These are phyloP conservation scores for Oikopleura dioica DNA, from an alignment of 23 tunicate genomes.

Conservation along the genomic window DNA sequence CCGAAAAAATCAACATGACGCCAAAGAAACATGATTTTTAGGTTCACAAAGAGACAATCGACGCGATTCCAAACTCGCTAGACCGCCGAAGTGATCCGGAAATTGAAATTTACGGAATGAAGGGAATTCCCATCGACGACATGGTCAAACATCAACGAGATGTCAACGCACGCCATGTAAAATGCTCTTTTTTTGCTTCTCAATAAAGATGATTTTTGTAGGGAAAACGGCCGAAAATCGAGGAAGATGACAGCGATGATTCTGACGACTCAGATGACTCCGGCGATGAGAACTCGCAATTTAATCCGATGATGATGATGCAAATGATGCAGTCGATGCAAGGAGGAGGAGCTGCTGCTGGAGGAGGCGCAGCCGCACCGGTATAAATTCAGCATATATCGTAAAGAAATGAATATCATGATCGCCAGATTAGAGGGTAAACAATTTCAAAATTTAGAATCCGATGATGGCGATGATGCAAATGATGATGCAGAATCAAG, in stretches of 20 bases:
- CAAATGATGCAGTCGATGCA: slow-evolving; percentile 8
- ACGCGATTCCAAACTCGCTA: slow-evolving; percentile 57
- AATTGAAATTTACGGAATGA: slow-evolving; percentile 96
- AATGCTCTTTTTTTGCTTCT: not conserved
- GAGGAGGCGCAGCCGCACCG: not conserved
- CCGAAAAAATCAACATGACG: not conserved
- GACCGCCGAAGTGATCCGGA: slow-evolving; percentile 71
- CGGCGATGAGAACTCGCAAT: not conserved
- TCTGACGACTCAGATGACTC: not conserved
- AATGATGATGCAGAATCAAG: slow-evolving; percentile 9
- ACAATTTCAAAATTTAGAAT: slow-evolving; percentile 8
- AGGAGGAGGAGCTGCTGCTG: not conserved
- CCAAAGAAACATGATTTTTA: not conserved
- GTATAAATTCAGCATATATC: no score
- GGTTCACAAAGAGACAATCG: slow-evolving; percentile 82
- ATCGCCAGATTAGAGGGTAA: not conserved
- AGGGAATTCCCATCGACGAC: slow-evolving; percentile 82
- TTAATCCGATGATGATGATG: slow-evolving; percentile 12
- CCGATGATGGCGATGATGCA: slow-evolving; percentile 8
- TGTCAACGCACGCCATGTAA: not conserved
- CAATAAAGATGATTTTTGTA: not conserved
- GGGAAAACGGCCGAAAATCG: not conserved
- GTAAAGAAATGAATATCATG: no score
- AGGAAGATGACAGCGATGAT: not conserved
- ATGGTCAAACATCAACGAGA: slow-evolving; percentile 29